These are phyloP conservation scores for Cyrtonyx montezumae DNA, from an alignment of 2,113 vertebrate genomes.

Conservation along the genomic window DNA sequence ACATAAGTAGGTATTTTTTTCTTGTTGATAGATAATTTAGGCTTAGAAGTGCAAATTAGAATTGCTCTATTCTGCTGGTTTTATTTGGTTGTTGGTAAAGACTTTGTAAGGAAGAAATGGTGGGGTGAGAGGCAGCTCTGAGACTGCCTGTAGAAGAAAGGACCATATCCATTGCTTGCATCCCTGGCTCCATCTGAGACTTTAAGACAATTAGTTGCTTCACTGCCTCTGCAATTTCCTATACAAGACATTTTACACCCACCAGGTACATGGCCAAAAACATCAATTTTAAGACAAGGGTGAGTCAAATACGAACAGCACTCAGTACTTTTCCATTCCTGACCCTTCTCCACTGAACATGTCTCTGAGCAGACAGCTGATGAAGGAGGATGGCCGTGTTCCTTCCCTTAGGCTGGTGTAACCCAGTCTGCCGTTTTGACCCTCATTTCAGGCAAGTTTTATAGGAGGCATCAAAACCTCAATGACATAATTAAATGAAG, in stretches of 20 bases:
- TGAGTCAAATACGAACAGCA: not conserved
- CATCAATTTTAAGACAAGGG: not conserved
- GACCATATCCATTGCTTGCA: not conserved
- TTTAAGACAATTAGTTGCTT: not conserved
- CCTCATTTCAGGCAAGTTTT: not conserved
- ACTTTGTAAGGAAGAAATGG: not conserved
- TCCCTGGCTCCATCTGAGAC: rapidly evolving
- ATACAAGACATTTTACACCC: not conserved
- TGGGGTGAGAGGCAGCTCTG: not conserved
- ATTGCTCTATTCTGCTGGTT: not conserved
- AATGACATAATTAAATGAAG: not conserved
- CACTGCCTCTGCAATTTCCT: not conserved
- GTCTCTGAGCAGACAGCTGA: not conserved
- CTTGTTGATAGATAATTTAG: not conserved
- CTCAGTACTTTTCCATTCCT: not conserved
- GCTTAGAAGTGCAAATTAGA: not conserved
- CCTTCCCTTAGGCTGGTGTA: not conserved
- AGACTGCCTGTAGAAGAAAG: not conserved
- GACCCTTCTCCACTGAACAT: not conserved
- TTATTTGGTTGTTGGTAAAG: not conserved
- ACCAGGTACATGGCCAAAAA: not conserved
- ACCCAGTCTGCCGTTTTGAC: not conserved
- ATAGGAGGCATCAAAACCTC: not conserved
- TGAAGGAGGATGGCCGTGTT: not conserved
- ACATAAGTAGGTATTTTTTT: not conserved